A percentile compares a stretch with the other conserved stretches of the same genome.
Evolutionary conservation across 2,113 vertebrate species (phyloP).

Genomic region (Semicossyphus pulcher): DNA sequence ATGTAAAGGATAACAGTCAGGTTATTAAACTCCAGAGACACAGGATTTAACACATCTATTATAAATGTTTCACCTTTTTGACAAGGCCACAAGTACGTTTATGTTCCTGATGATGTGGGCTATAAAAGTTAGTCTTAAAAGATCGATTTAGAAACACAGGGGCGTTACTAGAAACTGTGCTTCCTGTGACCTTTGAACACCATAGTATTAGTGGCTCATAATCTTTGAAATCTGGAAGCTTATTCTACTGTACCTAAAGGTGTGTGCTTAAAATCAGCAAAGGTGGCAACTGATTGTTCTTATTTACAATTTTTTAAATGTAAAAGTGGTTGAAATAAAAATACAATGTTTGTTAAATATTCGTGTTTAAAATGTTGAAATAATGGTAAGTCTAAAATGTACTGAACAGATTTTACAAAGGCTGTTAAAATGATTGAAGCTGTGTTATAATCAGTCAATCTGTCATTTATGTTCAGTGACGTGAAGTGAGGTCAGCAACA

Average conservation of each 20-base stretch:
- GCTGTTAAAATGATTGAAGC: no score
- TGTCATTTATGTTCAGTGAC: no score
- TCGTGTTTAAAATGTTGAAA: no score
- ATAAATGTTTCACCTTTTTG: background rate
- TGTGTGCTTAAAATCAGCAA: background rate
- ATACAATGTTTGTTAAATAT: no score
- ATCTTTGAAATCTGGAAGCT: slow-evolving; percentile 32
- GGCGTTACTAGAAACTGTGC: background rate
- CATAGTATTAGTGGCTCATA: slow-evolving; percentile 41
- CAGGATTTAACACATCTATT: background rate
- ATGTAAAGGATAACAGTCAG: background rate
- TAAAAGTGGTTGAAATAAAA: no score
- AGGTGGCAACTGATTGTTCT: background rate
- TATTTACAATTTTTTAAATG: background rate
- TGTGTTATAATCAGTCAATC: no score
- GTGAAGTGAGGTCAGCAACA: no score
- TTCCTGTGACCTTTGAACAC: slow-evolving; percentile 27
- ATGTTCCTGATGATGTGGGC: background rate
- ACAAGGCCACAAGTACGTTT: no score
- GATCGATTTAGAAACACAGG: slow-evolving; percentile 1
- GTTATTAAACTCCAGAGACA: background rate
- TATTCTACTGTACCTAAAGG: slow-evolving; percentile 17
- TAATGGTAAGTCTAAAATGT: no score
- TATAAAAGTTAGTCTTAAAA: background rate
- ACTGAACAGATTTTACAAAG: no score